Conservation (phyloP, 2,113 vertebrate genomes). For the Odocoileus hemionus region DNA sequence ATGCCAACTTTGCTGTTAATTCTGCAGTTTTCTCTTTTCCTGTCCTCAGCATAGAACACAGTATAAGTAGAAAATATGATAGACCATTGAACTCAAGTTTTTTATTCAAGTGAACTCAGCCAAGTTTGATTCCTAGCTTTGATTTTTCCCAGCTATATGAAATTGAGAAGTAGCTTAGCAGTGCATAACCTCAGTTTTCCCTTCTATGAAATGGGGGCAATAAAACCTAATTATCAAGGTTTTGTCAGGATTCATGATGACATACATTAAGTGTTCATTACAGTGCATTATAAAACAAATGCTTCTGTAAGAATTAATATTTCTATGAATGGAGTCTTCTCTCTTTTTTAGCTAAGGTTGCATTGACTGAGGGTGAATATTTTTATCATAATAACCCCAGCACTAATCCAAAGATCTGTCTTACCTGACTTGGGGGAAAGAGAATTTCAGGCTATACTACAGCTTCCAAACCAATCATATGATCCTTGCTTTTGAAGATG, state of each 20-base stretch:
- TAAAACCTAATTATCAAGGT: background rate
- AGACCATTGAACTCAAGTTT: background rate
- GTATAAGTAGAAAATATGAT: background rate
- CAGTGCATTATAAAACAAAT: background rate
- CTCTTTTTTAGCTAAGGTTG: background rate
- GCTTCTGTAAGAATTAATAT: background rate
- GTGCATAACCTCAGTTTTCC: background rate
- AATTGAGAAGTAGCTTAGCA: background rate
- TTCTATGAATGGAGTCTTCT: background rate
- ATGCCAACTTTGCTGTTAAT: background rate
- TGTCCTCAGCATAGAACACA: background rate
- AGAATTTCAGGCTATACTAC: background rate
- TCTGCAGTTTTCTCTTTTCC: background rate
- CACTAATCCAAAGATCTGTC: background rate
- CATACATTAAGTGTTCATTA: background rate
- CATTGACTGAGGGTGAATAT: background rate
- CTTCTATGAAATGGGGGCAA: background rate
- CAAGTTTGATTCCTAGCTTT: background rate
- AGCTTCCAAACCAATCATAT: background rate
- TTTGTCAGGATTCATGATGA: background rate
- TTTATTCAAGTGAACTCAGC: background rate
- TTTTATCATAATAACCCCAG: background rate
- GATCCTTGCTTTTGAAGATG: background rate
- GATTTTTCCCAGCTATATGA: background rate
- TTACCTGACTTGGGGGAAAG: background rate